Evolutionary conservation across 2,888 invertebrate genomes (phyloP), one percentile per base, ranked within the genome.

Genomic region (Acanthopleura granulata): DNA sequence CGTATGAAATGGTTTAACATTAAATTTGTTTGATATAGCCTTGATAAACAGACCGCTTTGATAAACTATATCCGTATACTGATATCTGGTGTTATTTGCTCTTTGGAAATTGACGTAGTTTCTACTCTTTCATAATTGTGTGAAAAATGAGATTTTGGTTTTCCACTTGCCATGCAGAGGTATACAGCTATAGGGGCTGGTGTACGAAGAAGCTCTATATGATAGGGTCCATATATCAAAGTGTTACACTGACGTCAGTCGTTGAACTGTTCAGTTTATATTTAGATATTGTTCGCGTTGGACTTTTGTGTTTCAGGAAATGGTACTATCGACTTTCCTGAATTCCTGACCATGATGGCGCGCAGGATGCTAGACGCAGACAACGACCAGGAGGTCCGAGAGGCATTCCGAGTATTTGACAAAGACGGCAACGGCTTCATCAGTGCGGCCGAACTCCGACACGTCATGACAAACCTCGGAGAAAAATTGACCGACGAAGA

Each of bases 341-440:
- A 98, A 93, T 98, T 99, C 93, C 94, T 98, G 90, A 98, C 98
- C 91, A 98, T 99, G 98, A 98, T 99, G 98, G 98, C 98, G 90
- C 95, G 98, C 91, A 98, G 98, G 94, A 98, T 98, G 97, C 98
- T 98, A 92, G 98, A 98, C 93, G 98, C 98, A 85, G 98, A 99
- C 93, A 89, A 97, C 92, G 97, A 97, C 94, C 97, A 98, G 92
- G 98, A 98, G 93, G 98, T 99, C 92, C 95, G 97, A 92, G 98
- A 99, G 92, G 98, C 98, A 86, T 97, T 98, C 95, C 95, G 98
- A 93, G 98, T 91, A 88, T 98, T 99, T 93, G 98, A 99, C 93
- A 98, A 98, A 75, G 98, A 99, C 93, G 98, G 98, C 91, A 98
- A 98, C 92, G 98, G 98, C 88, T 98, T 97, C 93, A 98, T 98